Conservation (phyloP, 2,113 vertebrate species). For the Actenoides lindsayi region DNA sequence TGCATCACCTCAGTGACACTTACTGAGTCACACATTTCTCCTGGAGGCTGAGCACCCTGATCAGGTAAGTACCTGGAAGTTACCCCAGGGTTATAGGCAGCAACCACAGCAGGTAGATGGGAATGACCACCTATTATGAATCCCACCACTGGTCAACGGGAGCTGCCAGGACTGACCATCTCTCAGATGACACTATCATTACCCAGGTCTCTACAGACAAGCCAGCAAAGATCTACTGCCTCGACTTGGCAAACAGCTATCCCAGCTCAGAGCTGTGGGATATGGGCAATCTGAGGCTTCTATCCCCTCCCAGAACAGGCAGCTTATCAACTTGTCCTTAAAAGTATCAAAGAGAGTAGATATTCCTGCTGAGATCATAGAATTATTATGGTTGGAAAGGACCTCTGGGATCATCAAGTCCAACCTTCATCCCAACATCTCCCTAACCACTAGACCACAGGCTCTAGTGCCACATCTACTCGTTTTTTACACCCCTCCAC, state of each 20-base stretch:
- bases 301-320: not conserved
- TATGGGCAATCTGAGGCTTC: not conserved
- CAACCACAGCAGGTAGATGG: not conserved
- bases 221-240: not conserved
- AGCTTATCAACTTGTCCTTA: not conserved
- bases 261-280: not conserved
- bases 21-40: accelerated
- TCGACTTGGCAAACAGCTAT: not conserved
- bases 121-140: not conserved
- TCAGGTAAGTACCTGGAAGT: not conserved
- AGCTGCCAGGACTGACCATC: not conserved
- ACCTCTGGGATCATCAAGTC: too few species aligned
- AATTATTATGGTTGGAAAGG: too few species aligned
- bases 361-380: not conserved
- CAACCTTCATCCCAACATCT: too few species aligned
- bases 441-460: too few species aligned
- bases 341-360: not conserved
- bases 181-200: not conserved
- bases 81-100: too few species aligned
- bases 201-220: not conserved
- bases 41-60: accelerated
- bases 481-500: too few species aligned
- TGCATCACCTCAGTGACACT: accelerated
- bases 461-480: too few species aligned
- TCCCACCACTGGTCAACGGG: not conserved